A percentile compares a stretch with the other conserved stretches of the same genome.
Conservation (phyloP, 2,797 vertebrate genomes). For the Pseudomugil tenellus region DNA sequence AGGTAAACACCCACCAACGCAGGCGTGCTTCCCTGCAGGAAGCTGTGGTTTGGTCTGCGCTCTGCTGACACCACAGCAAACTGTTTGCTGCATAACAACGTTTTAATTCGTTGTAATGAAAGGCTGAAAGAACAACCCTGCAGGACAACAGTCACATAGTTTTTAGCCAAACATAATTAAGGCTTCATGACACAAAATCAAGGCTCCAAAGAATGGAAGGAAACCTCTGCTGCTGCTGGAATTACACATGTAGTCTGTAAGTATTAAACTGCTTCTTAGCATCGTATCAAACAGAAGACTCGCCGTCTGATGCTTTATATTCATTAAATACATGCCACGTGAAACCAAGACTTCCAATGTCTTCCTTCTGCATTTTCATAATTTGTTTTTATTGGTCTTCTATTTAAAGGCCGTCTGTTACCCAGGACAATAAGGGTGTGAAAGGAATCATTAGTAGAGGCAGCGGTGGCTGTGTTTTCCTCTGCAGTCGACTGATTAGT, state of each 20-base stretch:
- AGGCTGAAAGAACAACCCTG: conserved; percentile 34
- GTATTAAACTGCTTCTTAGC: background rate
- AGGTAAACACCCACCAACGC: conserved; percentile 40
- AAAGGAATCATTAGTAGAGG: conserved; percentile 25
- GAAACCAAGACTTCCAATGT: background rate
- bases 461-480: conserved; percentile 49
- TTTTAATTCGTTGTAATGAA: conserved; percentile 26
- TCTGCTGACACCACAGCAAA: conserved; percentile 11
- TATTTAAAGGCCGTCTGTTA: conserved; percentile 25
- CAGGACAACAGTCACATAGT: conserved; percentile 6
- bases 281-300: background rate
- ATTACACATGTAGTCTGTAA: conserved; percentile 7
- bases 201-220: conserved; percentile 12
- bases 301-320: conserved; percentile 4
- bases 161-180: conserved; percentile 19
- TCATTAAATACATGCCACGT: background rate
- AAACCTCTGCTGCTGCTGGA: conserved; percentile 3
- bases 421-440: conserved; percentile 12
- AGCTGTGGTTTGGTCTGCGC: conserved; percentile 1
- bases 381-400: conserved; percentile 33
- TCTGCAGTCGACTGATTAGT: conserved; percentile 62
- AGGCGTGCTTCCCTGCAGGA: conserved; percentile 16
- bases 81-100: conserved; percentile 27
- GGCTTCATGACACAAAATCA: background rate
- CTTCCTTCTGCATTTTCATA: conserved; percentile 16